phyloP scores from a whole-genome alignment of 35 echinoderm and acorn worm species.

The Hemicentrotus pulcherrimus region DNA sequence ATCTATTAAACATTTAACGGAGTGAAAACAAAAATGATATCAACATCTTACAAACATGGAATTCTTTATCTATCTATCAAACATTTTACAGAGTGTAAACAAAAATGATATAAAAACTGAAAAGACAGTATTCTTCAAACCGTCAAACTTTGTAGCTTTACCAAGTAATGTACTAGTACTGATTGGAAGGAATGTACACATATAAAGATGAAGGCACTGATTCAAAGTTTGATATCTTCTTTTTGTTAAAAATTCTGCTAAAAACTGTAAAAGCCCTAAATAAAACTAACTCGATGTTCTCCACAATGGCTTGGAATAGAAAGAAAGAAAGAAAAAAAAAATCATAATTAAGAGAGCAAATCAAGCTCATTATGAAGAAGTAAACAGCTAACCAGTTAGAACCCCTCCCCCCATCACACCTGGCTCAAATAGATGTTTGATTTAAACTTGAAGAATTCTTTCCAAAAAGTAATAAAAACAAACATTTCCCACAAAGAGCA shows the following conservation, averaged over 20 bases:
- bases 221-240: too few relatives aligned
- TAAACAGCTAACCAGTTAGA: neutral
- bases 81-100: neutral
- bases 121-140: neutral
- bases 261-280: too few relatives aligned
- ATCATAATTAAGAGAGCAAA: neutral
- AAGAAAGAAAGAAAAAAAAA: too few relatives aligned
- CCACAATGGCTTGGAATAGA: neutral
- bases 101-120: neutral
- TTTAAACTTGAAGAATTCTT: too few relatives aligned
- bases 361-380: neutral
- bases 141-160: neutral
- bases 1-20: neutral
- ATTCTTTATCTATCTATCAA: neutral
- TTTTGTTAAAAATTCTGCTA: too few relatives aligned
- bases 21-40: neutral
- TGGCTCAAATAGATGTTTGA: too few relatives aligned
- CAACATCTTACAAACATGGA: neutral
- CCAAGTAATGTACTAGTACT: neutral
- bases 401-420: too few relatives aligned
- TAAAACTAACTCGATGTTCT: neutral
- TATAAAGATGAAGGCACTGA: neutral
- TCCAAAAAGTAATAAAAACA: too few relatives aligned
- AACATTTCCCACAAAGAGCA: too few relatives aligned
- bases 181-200: neutral